phyloP scores from a whole-genome alignment of 2,113 vertebrate genomes.

The Okapia johnstoni region DNA sequence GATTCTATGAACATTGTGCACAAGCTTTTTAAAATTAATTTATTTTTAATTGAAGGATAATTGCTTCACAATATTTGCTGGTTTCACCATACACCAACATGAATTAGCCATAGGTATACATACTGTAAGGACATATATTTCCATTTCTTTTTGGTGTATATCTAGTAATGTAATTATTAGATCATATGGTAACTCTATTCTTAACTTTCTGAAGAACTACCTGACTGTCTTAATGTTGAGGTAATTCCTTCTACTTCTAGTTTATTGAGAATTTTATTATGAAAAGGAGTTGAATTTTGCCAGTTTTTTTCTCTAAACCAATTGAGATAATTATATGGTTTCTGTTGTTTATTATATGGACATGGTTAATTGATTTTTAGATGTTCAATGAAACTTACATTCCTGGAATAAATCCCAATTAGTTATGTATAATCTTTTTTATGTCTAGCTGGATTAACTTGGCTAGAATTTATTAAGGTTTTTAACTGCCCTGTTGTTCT shows the following conservation, averaged over 20 bases:
- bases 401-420: not conserved
- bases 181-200: not conserved
- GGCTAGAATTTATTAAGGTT: not conserved
- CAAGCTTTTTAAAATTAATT: not conserved
- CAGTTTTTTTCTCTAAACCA: not conserved
- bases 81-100: not conserved
- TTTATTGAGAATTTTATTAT: not conserved
- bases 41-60: not conserved
- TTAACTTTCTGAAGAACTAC: not conserved
- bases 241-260: not conserved
- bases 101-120: not conserved
- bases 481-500: not conserved
- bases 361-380: not conserved
- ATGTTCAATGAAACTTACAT: not conserved
- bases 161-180: not conserved
- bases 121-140: not conserved
- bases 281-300: not conserved
- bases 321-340: not conserved
- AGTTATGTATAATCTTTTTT: not conserved
- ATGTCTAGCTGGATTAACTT: not conserved
- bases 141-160: not conserved
- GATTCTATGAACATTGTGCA: not conserved
- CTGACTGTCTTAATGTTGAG: not conserved
- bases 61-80: not conserved
- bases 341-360: not conserved